A percentile compares a stretch with the other conserved stretches of the same genome.
phyloP scores from a whole-genome alignment of 2,797 vertebrate species.

The Amblyraja radiata region DNA sequence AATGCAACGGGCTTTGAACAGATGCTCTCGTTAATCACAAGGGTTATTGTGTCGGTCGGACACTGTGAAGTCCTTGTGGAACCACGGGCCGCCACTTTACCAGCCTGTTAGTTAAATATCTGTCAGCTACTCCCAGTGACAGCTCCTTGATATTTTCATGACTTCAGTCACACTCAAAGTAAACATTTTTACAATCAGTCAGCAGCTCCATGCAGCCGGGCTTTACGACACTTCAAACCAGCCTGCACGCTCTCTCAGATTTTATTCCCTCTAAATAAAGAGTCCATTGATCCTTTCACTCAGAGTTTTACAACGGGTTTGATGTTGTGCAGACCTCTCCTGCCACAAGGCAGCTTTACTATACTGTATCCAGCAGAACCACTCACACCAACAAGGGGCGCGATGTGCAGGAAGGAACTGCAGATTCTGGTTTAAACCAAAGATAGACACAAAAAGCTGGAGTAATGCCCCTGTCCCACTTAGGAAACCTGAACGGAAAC shows the following conservation, averaged over 20 bases:
- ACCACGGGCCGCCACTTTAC: background rate
- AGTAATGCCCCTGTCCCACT: too few relatives aligned
- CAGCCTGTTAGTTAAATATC: background rate
- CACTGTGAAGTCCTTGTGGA: background rate
- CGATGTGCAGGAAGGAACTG: background rate
- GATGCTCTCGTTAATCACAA: background rate
- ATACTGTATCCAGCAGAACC: background rate
- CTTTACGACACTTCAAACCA: background rate
- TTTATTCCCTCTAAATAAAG: background rate
- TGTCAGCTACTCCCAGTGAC: background rate
- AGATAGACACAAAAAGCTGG: too few relatives aligned
- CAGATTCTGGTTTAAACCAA: too few relatives aligned
- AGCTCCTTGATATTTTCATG: background rate
- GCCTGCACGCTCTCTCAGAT: background rate
- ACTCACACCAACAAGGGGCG: background rate
- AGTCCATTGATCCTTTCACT: background rate
- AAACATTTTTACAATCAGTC: background rate
- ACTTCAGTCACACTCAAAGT: background rate
- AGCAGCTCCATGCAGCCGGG: background rate
- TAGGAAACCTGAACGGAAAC: too few relatives aligned
- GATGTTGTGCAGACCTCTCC: background rate
- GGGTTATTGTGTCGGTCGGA: background rate
- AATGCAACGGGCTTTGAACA: background rate
- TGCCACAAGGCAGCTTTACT: background rate
- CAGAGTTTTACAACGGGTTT: background rate